Conservation (phyloP, 2,888 invertebrate species). For the Rhopalosiphum nymphaeae region DNA sequence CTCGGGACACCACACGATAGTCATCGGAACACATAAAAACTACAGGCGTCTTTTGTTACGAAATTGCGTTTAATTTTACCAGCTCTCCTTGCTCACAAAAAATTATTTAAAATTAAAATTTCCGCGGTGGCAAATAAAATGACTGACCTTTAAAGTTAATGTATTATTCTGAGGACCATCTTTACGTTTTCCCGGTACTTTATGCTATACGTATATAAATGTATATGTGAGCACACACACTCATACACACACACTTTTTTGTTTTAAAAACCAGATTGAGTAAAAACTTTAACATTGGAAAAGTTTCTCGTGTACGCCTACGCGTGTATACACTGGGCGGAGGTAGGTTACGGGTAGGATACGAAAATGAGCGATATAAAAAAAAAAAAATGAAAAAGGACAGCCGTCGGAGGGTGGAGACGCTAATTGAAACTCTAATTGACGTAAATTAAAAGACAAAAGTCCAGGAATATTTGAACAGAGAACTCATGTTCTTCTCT, state of each 20-base stretch:
- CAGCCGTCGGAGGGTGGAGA: conserved; percentile 9
- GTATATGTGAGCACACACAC: neutral
- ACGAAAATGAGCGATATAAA: conserved; percentile 43
- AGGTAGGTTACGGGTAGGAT: neutral
- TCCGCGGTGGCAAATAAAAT: neutral
- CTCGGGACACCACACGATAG: neutral
- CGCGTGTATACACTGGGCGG: neutral
- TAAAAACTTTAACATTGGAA: conserved; percentile 51
- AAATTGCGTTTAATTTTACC: neutral
- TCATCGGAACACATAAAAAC: conserved; percentile 30
- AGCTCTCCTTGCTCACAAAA: neutral
- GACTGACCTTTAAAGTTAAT: conserved; percentile 32
- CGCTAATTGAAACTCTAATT: conserved; percentile 64
- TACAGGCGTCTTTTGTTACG: neutral
- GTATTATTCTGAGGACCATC: neutral
- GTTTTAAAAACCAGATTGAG: neutral
- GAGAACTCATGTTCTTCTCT: conserved; percentile 35
- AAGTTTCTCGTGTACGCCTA: neutral
- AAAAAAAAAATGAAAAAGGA: conserved; percentile 42
- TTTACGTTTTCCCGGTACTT: neutral
- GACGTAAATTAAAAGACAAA: conserved; percentile 65
- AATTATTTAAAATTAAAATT: conserved; percentile 31
- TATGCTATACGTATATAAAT: neutral
- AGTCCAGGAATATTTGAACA: conserved; percentile 64
- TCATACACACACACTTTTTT: neutral